A percentile compares a stretch with the other conserved stretches of the same genome.
Evolutionary conservation across 2,797 vertebrate species (phyloP).

Genomic region (Remorina albescens): DNA sequence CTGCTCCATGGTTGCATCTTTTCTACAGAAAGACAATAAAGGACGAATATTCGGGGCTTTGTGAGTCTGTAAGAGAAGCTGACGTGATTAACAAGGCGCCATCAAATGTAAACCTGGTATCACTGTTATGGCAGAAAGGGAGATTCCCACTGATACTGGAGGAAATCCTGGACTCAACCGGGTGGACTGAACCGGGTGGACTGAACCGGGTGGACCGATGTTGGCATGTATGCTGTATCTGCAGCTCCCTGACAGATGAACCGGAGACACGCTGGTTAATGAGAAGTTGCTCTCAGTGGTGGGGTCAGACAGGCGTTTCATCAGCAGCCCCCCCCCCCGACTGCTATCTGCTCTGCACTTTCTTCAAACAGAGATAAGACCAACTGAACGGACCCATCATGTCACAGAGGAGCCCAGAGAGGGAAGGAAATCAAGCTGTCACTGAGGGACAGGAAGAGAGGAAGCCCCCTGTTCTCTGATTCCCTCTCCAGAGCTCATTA

Average conservation of each 20-base stretch:
- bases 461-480: slow-evolving; percentile 68
- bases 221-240: slow-evolving; percentile 9
- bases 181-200: background rate
- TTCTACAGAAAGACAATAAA: too few relatives aligned
- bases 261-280: slow-evolving; percentile 88
- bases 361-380: slow-evolving; percentile 91
- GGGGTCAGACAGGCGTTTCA: slow-evolving; percentile 80
- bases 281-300: slow-evolving; percentile 91
- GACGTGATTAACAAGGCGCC: background rate
- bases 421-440: slow-evolving; percentile 92
- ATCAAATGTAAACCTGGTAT: background rate
- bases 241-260: slow-evolving; percentile 29
- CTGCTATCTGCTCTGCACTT: slow-evolving; percentile 74
- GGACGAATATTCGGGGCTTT: too few relatives aligned
- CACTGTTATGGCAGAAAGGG: background rate
- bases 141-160: background rate
- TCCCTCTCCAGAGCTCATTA: slow-evolving; percentile 90
- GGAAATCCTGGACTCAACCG: background rate
- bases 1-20: too few relatives aligned
- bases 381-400: slow-evolving; percentile 94
- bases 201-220: background rate
- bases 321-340: slow-evolving; percentile 78
- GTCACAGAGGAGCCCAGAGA: slow-evolving; percentile 86
- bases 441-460: slow-evolving; percentile 70
- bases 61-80: background rate